Conservation (phyloP, 2,797 vertebrate genomes). For the Mionectes olivaceus region DNA sequence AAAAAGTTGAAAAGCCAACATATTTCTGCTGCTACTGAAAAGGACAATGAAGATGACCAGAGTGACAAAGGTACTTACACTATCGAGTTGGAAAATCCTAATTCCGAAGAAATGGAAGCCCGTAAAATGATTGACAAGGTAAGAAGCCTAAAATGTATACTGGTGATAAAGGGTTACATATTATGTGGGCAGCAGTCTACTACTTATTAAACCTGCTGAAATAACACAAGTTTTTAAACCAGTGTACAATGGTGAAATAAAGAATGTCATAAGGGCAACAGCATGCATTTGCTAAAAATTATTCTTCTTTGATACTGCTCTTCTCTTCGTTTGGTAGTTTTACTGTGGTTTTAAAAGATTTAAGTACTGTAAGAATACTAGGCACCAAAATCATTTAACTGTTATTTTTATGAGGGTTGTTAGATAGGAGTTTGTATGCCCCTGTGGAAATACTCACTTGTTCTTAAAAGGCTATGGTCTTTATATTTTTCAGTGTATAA, state of each 20-base stretch:
- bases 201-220: background rate
- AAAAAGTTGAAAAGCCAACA: constrained; percentile 77
- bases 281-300: background rate
- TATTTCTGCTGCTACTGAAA: constrained; percentile 75
- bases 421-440: background rate
- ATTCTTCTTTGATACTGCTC: background rate
- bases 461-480: background rate
- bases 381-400: background rate
- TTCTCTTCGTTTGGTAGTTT: background rate
- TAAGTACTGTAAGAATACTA: background rate
- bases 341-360: background rate
- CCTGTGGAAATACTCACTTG: background rate
- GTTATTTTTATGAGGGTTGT: background rate
- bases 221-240: background rate
- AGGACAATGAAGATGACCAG: constrained; percentile 90
- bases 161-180: background rate
- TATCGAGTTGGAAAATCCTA: constrained; percentile 93
- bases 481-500: background rate
- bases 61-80: constrained; percentile 98
- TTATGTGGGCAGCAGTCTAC: background rate
- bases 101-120: constrained; percentile 93
- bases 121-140: constrained; percentile 98
- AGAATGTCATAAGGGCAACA: background rate
- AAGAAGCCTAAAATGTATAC: constrained; percentile 43
- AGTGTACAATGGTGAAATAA: background rate